Evolutionary conservation across 2,888 invertebrate genomes (phyloP).

Genomic region (Cistogaster globosa): DNA sequence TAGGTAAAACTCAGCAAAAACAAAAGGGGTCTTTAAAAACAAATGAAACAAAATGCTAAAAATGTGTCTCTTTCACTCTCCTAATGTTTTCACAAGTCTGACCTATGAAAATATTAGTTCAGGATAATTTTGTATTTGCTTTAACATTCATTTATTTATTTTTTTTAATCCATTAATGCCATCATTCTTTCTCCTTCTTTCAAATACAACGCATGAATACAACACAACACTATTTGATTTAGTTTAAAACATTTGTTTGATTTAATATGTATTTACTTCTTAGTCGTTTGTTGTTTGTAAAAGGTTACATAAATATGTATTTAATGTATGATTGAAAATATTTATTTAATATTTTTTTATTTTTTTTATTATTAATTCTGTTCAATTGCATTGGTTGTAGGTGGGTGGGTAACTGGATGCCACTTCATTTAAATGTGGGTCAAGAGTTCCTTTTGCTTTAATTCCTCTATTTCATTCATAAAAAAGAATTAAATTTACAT

Average conservation of each 20-base stretch:
- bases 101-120: conserved; percentile 70
- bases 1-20: background rate
- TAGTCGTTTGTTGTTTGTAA: conserved; percentile 62
- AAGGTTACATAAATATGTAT: conserved; percentile 62
- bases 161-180: background rate
- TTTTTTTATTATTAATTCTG: background rate
- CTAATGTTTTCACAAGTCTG: conserved; percentile 63
- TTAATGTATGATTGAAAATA: conserved; percentile 52
- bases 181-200: background rate
- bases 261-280: conserved; percentile 49
- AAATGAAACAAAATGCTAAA: conserved; percentile 15
- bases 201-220: background rate
- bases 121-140: conserved; percentile 35
- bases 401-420: conserved; percentile 31
- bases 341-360: conserved; percentile 54
- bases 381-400: background rate
- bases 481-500: conserved; percentile 25
- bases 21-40: background rate
- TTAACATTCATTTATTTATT: background rate
- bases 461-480: background rate
- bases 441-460: conserved; percentile 20
- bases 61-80: conserved; percentile 57
- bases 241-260: background rate
- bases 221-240: background rate
- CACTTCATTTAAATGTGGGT: conserved; percentile 21